Conservation (phyloP, 2,888 invertebrate genomes). For the Graphium colonna region DNA sequence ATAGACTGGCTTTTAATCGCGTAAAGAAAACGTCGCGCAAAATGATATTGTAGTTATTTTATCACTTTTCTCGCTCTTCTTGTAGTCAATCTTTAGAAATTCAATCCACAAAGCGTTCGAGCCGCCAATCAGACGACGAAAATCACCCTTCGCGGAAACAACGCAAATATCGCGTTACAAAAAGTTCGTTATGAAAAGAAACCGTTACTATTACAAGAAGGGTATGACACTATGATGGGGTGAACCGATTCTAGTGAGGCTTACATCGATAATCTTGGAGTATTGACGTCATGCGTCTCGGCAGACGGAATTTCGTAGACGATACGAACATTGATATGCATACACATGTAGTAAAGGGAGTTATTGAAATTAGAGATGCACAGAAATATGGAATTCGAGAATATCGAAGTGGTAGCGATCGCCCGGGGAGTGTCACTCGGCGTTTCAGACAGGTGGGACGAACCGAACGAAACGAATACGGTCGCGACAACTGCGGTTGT, state of each 20-base stretch:
- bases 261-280: slow-evolving; percentile 71
- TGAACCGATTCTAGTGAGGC: slow-evolving; percentile 74
- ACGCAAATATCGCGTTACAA: slow-evolving; percentile 74
- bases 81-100: slow-evolving; percentile 50
- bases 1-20: too few relatives aligned
- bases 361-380: slow-evolving; percentile 78
- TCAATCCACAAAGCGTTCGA: slow-evolving; percentile 55
- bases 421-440: slow-evolving; percentile 16
- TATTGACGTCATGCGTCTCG: slow-evolving; percentile 76
- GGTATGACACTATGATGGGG: slow-evolving; percentile 71
- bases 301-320: slow-evolving; percentile 72
- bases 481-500: slow-evolving; percentile 13
- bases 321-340: slow-evolving; percentile 75
- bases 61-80: slow-evolving; percentile 31
- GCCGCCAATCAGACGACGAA: slow-evolving; percentile 57
- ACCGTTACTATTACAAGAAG: slow-evolving; percentile 75
- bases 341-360: slow-evolving; percentile 70
- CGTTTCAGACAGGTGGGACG: slow-evolving; percentile 37
- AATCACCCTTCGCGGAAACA: slow-evolving; percentile 74
- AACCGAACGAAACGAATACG: slow-evolving; percentile 16
- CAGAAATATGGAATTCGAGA: slow-evolving; percentile 58
- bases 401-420: slow-evolving; percentile 53
- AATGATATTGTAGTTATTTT: not conserved
- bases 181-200: slow-evolving; percentile 77
- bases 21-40: not conserved